phyloP scores from a whole-genome alignment of 1,140 invertebrate genomes.

The Leptinotarsa undecemlineata region DNA sequence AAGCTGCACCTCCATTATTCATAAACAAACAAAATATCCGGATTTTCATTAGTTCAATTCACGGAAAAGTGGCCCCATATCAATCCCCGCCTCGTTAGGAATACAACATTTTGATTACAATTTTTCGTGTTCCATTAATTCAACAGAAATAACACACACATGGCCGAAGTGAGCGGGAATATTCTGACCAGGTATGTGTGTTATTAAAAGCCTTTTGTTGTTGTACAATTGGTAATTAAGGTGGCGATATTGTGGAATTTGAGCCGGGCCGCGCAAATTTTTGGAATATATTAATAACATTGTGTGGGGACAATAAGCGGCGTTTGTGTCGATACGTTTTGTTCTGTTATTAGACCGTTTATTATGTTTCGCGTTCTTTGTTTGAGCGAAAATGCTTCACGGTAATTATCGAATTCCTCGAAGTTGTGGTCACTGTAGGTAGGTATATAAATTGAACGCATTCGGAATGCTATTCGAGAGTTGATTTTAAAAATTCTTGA shows the following conservation, averaged over 20 bases:
- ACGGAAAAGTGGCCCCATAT: not conserved
- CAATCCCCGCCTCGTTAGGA: slow-evolving; percentile 7
- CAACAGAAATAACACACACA: slow-evolving; percentile 7
- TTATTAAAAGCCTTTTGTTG: slow-evolving; percentile 26
- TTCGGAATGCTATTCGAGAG: too few relatives aligned
- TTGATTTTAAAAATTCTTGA: too few relatives aligned
- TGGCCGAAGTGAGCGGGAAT: slow-evolving; percentile 14
- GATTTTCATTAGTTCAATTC: slow-evolving; percentile 3
- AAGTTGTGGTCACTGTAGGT: not conserved
- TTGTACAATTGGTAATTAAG: slow-evolving; percentile 28
- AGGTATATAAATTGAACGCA: too few relatives aligned
- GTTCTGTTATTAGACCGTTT: not conserved
- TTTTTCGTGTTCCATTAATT: slow-evolving; percentile 23
- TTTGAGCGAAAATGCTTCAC: slow-evolving; percentile 2
- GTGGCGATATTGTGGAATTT: slow-evolving; percentile 28
- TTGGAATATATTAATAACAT: slow-evolving; percentile 26
- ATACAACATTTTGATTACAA: slow-evolving; percentile 22
- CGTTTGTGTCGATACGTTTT: slow-evolving; percentile 10
- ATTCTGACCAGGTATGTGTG: slow-evolving; percentile 23
- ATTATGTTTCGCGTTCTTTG: slow-evolving; percentile 2
- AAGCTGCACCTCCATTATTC: too few relatives aligned
- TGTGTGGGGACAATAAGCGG: slow-evolving; percentile 6
- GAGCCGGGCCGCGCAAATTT: slow-evolving; percentile 8
- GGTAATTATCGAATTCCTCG: not conserved
- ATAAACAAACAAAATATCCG: not conserved